A percentile compares a stretch with the other conserved stretches of the same genome.
These are phyloP conservation scores for Vanacampus margaritifer DNA, from an alignment of 2,113 vertebrate genomes.

Conservation along the genomic window DNA sequence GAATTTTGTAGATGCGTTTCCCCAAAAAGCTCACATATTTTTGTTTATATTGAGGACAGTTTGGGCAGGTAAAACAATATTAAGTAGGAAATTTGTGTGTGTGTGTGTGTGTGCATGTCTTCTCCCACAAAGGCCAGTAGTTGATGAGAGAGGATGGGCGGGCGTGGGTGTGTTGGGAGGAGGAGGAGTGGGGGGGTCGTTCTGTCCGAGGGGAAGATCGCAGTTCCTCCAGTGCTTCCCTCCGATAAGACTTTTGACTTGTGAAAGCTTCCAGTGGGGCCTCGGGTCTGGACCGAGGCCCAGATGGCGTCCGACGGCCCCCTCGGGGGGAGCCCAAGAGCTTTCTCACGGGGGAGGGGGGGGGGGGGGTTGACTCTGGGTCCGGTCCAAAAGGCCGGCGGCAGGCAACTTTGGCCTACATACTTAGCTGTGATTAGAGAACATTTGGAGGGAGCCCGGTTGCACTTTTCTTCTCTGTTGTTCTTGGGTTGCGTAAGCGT, in stretches of 20 bases:
- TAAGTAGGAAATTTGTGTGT: not conserved
- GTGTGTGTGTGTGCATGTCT: not conserved
- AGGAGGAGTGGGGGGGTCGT: too few relatives aligned
- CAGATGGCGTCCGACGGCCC: slow-evolving; percentile 25
- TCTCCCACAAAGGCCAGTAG: not conserved
- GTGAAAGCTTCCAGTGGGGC: slow-evolving; percentile 53
- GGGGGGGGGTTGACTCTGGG: slow-evolving; percentile 9
- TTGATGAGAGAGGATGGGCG: slow-evolving; percentile 30
- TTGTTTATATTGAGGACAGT: not conserved
- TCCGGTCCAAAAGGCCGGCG: slow-evolving; percentile 11
- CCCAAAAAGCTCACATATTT: too few relatives aligned
- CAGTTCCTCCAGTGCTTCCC: slow-evolving; percentile 71
- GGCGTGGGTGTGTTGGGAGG: too few relatives aligned
- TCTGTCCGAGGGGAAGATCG: slow-evolving; percentile 42
- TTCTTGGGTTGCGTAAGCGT: slow-evolving; percentile 44
- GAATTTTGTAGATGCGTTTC: too few relatives aligned
- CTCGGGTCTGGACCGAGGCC: slow-evolving; percentile 54
- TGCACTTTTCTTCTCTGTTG: slow-evolving; percentile 42
- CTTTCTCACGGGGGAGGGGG: slow-evolving; percentile 46
- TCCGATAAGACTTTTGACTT: slow-evolving; percentile 64
- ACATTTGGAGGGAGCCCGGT: slow-evolving; percentile 26
- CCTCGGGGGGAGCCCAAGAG: slow-evolving; percentile 1
- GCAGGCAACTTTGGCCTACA: slow-evolving; percentile 61
- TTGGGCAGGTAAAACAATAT: not conserved
- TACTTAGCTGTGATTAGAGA: slow-evolving; percentile 48